Percentiles rank a stretch among this genome's conserved stretches.
Conservation (phyloP, 1,140 invertebrate species). For the Chironomus striatipennis region DNA sequence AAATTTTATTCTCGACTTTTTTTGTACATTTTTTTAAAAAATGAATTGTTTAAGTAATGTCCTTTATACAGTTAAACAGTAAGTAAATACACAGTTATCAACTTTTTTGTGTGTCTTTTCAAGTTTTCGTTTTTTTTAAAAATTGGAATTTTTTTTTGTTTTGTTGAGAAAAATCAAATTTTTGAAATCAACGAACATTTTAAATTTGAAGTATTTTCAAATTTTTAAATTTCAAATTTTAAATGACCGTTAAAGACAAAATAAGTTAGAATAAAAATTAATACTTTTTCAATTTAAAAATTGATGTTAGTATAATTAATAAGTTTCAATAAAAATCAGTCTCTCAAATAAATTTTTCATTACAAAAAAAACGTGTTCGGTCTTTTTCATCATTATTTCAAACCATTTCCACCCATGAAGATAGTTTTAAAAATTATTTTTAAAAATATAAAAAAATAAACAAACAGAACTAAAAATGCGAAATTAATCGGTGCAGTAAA, state of each 20-base stretch:
- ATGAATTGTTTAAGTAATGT: no score
- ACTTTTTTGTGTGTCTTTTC: no score
- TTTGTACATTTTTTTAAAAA: conserved; percentile 1
- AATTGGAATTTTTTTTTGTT: neutral
- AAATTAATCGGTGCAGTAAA: no score
- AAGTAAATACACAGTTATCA: no score
- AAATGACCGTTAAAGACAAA: neutral
- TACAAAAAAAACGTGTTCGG: no score
- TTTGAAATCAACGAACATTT: neutral
- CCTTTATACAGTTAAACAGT: no score
- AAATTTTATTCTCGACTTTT: neutral
- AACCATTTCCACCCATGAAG: no score
- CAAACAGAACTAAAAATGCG: no score
- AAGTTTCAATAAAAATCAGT: conserved; percentile 9
- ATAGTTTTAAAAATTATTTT: neutral
- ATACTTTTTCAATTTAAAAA: neutral
- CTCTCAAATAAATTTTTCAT: neutral
- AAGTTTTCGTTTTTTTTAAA: no score
- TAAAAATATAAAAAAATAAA: neutral
- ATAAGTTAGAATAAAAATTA: neutral
- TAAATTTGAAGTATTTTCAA: no score
- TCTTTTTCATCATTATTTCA: no score
- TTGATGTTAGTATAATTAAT: neutral
- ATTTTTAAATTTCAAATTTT: no score
- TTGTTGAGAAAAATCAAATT: neutral